Evolutionary conservation across 2,113 vertebrate genomes (phyloP).

Genomic region (Limanda limanda): DNA sequence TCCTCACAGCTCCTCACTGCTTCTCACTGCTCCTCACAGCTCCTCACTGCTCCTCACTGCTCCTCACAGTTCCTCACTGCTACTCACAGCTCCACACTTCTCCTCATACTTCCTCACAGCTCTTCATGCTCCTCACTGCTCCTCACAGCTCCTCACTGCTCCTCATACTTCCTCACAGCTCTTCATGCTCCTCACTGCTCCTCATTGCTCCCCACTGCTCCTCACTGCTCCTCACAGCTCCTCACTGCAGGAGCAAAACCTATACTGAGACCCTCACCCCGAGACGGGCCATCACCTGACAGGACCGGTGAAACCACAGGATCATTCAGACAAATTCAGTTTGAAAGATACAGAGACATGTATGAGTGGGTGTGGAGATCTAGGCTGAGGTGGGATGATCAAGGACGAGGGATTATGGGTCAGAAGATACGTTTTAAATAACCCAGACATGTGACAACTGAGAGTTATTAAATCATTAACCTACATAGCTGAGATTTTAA

Average conservation of each 20-base stretch:
- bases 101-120: conserved; percentile 48
- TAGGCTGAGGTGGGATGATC: no score
- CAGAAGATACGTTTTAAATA: no score
- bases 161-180: conserved; percentile 41
- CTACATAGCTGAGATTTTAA: no score
- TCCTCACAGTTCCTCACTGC: conserved; percentile 47
- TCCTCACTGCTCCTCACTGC: conserved; percentile 53
- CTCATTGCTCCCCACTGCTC: conserved; percentile 45
- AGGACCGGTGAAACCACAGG: no score
- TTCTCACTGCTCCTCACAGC: conserved; percentile 33
- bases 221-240: conserved; percentile 49
- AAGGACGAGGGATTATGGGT: no score
- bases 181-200: conserved; percentile 41
- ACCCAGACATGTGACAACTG: no score
- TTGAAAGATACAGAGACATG: no score
- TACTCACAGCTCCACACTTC: conserved; percentile 33
- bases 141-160: conserved; percentile 49
- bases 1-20: conserved; percentile 47
- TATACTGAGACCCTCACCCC: no score
- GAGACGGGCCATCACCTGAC: no score
- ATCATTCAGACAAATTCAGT: no score
- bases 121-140: conserved; percentile 51
- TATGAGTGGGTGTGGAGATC: no score
- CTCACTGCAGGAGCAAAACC: conserved; percentile 53
- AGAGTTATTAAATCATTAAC: no score